These are phyloP conservation scores for Daubentonia madagascariensis DNA, from an alignment of 2,113 vertebrate genomes.

Conservation along the genomic window DNA sequence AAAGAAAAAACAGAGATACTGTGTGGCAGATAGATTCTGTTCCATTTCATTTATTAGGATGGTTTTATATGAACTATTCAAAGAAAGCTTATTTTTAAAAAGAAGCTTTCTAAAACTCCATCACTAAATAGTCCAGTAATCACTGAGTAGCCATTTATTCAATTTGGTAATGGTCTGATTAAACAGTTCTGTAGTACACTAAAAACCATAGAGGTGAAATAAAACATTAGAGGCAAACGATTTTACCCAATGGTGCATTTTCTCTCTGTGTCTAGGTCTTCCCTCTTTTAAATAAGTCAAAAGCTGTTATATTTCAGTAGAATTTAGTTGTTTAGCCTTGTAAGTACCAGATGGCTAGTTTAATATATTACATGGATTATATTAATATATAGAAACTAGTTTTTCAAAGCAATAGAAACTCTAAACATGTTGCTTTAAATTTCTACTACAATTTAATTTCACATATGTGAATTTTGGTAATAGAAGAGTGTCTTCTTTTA, in stretches of 20 bases:
- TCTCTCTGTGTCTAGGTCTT: neutral
- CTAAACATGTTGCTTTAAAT: neutral
- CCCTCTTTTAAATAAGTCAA: neutral
- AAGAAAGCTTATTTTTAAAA: slow-evolving; percentile 21
- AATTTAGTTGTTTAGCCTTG: neutral
- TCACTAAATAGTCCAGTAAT: slow-evolving; percentile 31
- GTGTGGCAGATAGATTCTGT: neutral
- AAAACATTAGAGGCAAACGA: slow-evolving; percentile 42
- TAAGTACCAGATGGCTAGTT: neutral
- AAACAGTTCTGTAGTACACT: slow-evolving; percentile 40
- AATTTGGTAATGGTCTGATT: slow-evolving; percentile 32
- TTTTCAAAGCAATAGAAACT: neutral
- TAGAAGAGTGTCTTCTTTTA: too few species aligned
- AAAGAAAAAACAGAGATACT: neutral
- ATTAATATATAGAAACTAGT: neutral
- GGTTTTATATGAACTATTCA: neutral
- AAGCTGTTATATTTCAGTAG: neutral
- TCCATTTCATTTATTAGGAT: neutral
- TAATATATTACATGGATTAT: neutral
- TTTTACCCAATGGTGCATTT: slow-evolving; percentile 49
- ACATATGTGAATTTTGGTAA: neutral
- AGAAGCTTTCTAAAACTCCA: neutral
- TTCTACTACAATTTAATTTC: neutral
- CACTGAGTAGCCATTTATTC: slow-evolving; percentile 30
- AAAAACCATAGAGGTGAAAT: slow-evolving; percentile 48